Evolutionary conservation across 2,113 vertebrate species (phyloP), one percentile per base, ranked within the genome.

Genomic region (Melanerpes formicivorus): DNA sequence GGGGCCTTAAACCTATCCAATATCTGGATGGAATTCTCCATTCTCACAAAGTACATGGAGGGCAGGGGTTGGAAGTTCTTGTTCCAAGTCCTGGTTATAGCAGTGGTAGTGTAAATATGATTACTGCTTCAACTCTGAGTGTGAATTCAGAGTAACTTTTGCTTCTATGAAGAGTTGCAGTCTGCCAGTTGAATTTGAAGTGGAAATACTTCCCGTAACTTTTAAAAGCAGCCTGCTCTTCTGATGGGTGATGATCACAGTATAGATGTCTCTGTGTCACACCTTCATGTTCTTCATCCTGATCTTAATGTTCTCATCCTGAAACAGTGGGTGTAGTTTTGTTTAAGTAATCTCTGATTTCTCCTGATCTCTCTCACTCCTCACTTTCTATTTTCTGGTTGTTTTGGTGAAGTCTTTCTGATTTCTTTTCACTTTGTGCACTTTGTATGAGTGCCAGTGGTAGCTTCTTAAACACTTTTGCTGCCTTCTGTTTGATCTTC

Each of bases 51-150:
- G 26, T 7, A 4, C 19, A 4, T 11, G 14, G 18, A 34, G 42
- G 19, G 6, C 26, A 40, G 32, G 32, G n/a, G 44, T 30, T 76
- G 69, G 26, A 8, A 17, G 32, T 29, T 48, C 21, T 40, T 29
- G 5, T 13, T 40, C 23, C 22, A 18, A 27, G 25, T 29, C 67
- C 34, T 30, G 4, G 40, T 60, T n/a, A 54, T 42, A 8, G 29
- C 11, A 7, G 29, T 14, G 6, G 0, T 55, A 1, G 3, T 62
- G 6, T 8, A 23, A 69, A 64, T 67, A 7, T 0, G 2, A 2
- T 27, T n/a, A 32, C 2, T 50, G 48, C 29, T 84, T 55, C 52
- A 62, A 22, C 50, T 63, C 27, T 4, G 27, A 60, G 7, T 27
- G 9, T 27, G 50, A 54, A 13, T 59, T 19, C 26, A 6, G 70